Percentiles rank a stretch among this genome's conserved stretches.
Evolutionary conservation across 2,113 vertebrate species (phyloP).

Genomic region (Lates calcarifer): DNA sequence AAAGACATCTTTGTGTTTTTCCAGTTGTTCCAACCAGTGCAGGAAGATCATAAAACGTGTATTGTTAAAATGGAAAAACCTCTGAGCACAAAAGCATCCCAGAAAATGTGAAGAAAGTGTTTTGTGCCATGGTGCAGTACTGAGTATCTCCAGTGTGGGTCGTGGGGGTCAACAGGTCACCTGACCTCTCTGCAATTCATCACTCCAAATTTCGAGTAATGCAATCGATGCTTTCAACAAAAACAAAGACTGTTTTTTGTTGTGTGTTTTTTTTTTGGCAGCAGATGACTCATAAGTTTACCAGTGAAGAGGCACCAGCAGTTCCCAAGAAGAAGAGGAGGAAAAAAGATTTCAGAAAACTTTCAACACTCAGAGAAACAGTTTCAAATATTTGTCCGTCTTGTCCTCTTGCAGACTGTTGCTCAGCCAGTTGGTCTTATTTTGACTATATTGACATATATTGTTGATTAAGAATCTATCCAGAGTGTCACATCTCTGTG

Average conservation of each 20-base stretch:
- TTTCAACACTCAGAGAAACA: neutral
- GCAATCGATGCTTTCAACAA: conserved; percentile 17
- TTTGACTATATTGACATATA: neutral
- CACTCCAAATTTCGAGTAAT: conserved; percentile 13
- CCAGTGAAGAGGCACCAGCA: neutral
- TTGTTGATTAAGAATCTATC: neutral
- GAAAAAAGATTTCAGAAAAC: neutral
- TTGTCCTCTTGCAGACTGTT: neutral
- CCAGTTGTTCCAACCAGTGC: neutral
- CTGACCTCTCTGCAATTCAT: conserved; percentile 45
- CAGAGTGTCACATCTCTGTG: neutral
- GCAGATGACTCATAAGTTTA: conserved; percentile 17
- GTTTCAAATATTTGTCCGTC: neutral
- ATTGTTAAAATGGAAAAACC: conserved; percentile 12
- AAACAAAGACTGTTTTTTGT: conserved; percentile 23
- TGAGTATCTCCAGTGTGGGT: conserved; percentile 10
- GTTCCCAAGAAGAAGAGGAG: neutral
- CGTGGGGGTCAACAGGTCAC: conserved; percentile 63
- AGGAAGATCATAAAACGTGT: conserved; percentile 16
- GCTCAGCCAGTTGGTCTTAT: neutral
- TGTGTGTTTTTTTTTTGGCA: no score
- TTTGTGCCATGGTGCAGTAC: neutral
- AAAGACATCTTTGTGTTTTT: conserved; percentile 23
- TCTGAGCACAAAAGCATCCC: neutral
- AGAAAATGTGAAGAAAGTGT: neutral